Conservation (phyloP, 2,888 invertebrate species). For the Eurois occulta region DNA sequence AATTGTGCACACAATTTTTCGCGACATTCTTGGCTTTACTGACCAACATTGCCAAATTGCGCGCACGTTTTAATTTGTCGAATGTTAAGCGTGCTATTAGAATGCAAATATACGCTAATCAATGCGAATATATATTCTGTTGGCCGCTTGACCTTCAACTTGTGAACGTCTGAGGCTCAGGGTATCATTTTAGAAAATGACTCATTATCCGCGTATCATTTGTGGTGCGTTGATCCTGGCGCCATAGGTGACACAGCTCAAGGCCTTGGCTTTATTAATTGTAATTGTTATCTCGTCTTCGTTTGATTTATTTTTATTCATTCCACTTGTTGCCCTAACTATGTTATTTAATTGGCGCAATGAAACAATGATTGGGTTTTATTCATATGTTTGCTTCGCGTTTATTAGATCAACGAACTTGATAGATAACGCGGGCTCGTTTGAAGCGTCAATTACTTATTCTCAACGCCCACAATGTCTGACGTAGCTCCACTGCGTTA, state of each 20-base stretch:
- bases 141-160: constrained; percentile 70
- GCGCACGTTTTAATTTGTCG: constrained; percentile 51
- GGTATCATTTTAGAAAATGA: constrained; percentile 68
- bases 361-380: constrained; percentile 58
- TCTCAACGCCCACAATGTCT: constrained; percentile 48
- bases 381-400: constrained; percentile 53
- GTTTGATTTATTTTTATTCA: constrained; percentile 62
- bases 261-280: constrained; percentile 62
- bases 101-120: constrained; percentile 73
- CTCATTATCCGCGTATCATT: constrained; percentile 66
- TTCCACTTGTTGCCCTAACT: constrained; percentile 54
- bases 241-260: constrained; percentile 56
- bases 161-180: constrained; percentile 50
- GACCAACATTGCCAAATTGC: constrained; percentile 60
- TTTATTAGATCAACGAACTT: constrained; percentile 63
- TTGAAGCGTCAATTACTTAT: constrained; percentile 37
- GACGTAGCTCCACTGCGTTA: constrained; percentile 12
- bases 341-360: constrained; percentile 57
- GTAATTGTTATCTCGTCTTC: constrained; percentile 52
- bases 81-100: constrained; percentile 58
- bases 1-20: constrained; percentile 46
- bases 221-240: constrained; percentile 72
- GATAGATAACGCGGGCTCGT: constrained; percentile 43
- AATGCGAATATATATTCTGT: constrained; percentile 70
- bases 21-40: constrained; percentile 46